Percentiles rank a stretch among this genome's conserved stretches.
Evolutionary conservation across 2,888 invertebrate genomes (phyloP).

Genomic region (Gryllus longicercus): DNA sequence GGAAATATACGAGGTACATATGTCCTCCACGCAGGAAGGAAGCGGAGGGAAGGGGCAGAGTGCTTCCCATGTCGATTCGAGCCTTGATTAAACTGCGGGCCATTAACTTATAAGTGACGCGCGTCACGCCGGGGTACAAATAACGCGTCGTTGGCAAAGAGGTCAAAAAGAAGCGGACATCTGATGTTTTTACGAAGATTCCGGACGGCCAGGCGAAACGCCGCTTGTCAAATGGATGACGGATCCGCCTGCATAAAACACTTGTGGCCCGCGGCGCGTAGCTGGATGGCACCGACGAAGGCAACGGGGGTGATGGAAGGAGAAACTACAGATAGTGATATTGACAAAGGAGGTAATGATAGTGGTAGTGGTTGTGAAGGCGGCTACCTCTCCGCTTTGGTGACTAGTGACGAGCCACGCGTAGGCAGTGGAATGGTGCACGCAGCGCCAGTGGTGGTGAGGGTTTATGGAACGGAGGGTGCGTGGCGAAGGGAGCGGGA

Average conservation of each 20-base stretch:
- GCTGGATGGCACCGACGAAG: too few species aligned
- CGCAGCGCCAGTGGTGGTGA: too few species aligned
- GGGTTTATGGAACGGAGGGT: too few species aligned
- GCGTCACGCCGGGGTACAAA: not conserved
- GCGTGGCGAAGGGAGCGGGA: too few species aligned
- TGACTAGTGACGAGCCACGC: too few species aligned
- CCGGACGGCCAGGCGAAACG: not conserved
- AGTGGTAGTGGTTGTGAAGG: too few species aligned
- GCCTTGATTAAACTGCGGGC: not conserved
- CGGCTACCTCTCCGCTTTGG: too few species aligned
- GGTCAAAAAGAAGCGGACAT: constrained; percentile 7
- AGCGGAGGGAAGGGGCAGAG: not conserved
- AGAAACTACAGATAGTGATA: too few species aligned
- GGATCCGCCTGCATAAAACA: not conserved
- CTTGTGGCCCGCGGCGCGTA: too few species aligned
- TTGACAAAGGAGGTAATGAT: too few species aligned
- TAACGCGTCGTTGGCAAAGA: not conserved
- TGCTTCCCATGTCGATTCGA: not conserved
- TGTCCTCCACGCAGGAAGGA: not conserved
- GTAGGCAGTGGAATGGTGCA: too few species aligned
- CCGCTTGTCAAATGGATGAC: not conserved
- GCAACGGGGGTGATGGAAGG: too few species aligned
- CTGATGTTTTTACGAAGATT: constrained; percentile 17
- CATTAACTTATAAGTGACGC: constrained; percentile 9
- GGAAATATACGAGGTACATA: constrained; percentile 11